Base-by-base conservation (phyloP, 2,888 invertebrate genomes). In the Oxyteleia sp. region DNA sequence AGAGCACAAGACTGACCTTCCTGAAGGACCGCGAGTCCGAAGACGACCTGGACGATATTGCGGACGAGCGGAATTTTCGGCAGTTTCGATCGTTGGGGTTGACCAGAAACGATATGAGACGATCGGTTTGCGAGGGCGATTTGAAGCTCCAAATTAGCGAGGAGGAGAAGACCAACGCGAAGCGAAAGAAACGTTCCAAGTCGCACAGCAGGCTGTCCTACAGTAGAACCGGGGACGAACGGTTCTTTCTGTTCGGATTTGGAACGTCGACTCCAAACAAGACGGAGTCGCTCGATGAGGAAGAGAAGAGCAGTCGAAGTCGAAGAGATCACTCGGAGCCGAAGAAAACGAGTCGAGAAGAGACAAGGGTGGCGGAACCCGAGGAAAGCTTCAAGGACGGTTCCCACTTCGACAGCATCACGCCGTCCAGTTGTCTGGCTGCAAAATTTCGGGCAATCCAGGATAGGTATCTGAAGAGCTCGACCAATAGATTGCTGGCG, bases 371-470 rank as follows among this genome's bases (percentile, higher is more conserved):
- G 13, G 0, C 63, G 8, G 71, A 76, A 8, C n/a, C 49, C 0
- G 51, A 69, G 23, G 43, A n/a, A n/a, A 26, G n/a, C 0, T n/a
- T 16, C 7, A 79, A 71, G 20, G 74, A 74, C 2, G 61, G 8
- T 32, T 75, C 89, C 0, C 87, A 87, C 5, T 93, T 92, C 69
- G 91, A 91, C 68, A 92, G 89, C 55, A 85, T 92, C 2, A 93
- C 90, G 0, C 88, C 91, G 2, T 92, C 93, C 4, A 93, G 92
- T 23, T 96, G 96, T 92, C 93, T 96, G 68, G 95, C 96, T 0
- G 95, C 96, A 1, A 96, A 96, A 93, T 93, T 96, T 82, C 94
- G 95, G 84, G 96, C 96, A 35, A 96, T 96, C 95, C 96, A 96
- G 20, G 96, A 96, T 89, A 87, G 88, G 41, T 96, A 96, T 91